phyloP scores from a whole-genome alignment of 2,888 invertebrate genomes.

The Cantharis lateralis region DNA sequence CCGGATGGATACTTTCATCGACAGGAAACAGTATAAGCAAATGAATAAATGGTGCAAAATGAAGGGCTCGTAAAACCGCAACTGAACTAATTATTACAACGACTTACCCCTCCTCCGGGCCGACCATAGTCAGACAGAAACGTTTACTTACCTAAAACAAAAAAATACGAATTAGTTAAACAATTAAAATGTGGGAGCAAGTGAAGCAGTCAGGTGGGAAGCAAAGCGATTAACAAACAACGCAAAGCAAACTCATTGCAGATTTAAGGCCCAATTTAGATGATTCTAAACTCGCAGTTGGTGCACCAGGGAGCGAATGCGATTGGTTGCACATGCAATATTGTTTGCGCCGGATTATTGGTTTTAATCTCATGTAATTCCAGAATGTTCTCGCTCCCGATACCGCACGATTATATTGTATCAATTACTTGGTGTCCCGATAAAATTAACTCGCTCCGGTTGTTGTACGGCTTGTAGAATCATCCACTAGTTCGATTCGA shows the following conservation, averaged over 20 bases:
- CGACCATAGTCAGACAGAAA: background rate
- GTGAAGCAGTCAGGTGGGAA: slow-evolving; percentile 7
- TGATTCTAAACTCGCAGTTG: slow-evolving; percentile 18
- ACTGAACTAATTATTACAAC: slow-evolving; percentile 2
- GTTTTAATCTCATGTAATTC: slow-evolving; percentile 41
- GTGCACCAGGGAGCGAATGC: slow-evolving; percentile 27
- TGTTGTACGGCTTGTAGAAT: background rate
- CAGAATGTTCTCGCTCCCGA: slow-evolving; percentile 38
- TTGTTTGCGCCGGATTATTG: slow-evolving; percentile 40
- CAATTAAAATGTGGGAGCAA: background rate
- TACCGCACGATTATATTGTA: slow-evolving; percentile 40
- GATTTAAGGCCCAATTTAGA: slow-evolving; percentile 33
- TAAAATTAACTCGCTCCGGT: slow-evolving; percentile 36
- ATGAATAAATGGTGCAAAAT: slow-evolving; percentile 14
- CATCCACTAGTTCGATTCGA: background rate
- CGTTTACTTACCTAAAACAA: slow-evolving; percentile 10
- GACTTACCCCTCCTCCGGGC: slow-evolving; percentile 2
- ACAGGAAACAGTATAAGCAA: slow-evolving; percentile 14
- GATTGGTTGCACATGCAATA: slow-evolving; percentile 37
- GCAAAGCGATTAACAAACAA: slow-evolving; percentile 24
- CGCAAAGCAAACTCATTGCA: slow-evolving; percentile 24
- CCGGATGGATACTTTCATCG: slow-evolving; percentile 28
- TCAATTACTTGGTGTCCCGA: slow-evolving; percentile 39
- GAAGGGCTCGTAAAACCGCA: slow-evolving; percentile 3
- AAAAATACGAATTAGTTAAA: background rate